Conservation (phyloP, 2,113 vertebrate genomes). For the Perca flavescens region DNA sequence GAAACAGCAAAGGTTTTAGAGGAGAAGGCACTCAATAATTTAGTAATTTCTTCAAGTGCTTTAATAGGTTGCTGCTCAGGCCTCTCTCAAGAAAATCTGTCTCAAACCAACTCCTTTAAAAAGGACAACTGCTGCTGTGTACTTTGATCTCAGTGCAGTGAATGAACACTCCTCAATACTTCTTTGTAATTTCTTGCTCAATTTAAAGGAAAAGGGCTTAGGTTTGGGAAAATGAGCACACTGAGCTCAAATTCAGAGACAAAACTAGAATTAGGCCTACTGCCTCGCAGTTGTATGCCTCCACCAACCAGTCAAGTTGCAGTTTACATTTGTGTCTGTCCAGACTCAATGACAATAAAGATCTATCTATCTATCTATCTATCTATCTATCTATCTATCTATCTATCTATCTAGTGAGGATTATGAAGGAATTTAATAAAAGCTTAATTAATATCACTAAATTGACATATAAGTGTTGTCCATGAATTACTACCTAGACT, state of each 20-base stretch:
- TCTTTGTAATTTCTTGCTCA: slow-evolving; percentile 45
- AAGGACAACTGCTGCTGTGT: slow-evolving; percentile 42
- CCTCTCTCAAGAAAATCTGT: slow-evolving; percentile 53
- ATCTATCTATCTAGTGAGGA: too few species aligned
- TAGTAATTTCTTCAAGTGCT: slow-evolving; percentile 63
- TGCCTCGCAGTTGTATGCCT: too few species aligned
- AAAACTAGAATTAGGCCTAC: too few species aligned
- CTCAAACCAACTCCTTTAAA: slow-evolving; percentile 28
- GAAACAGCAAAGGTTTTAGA: slow-evolving; percentile 45
- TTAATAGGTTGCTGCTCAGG: slow-evolving; percentile 51
- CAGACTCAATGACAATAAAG: too few species aligned
- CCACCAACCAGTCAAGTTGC: too few species aligned
- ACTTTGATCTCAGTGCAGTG: slow-evolving; percentile 57
- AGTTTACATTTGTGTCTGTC: too few species aligned
- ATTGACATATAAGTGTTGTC: too few species aligned
- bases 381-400: too few species aligned
- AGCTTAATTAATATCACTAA: too few species aligned
- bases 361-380: too few species aligned
- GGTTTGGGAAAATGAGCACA: slow-evolving; percentile 3
- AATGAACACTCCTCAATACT: slow-evolving; percentile 46
- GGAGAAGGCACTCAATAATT: slow-evolving; percentile 57
- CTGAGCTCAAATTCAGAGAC: background rate
- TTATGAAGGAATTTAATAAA: too few species aligned
- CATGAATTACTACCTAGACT: too few species aligned
- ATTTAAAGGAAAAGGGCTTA: slow-evolving; percentile 38